A percentile compares a stretch with the other conserved stretches of the same genome.
Conservation (phyloP, 2,113 vertebrate species). For the Platanista minor region DNA sequence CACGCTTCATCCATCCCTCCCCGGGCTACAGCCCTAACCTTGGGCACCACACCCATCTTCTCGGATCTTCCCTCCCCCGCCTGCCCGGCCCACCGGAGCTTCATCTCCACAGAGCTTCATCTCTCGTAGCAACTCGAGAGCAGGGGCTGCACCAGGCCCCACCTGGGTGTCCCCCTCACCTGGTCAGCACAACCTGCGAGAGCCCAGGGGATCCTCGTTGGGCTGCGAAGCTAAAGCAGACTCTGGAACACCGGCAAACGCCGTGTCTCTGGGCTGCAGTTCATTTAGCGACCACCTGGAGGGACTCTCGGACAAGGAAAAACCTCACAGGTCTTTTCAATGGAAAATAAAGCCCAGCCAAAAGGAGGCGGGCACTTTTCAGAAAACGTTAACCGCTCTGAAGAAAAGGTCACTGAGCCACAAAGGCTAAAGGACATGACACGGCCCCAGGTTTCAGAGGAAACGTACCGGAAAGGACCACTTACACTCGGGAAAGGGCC, state of each 20-base stretch:
- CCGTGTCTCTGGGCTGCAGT: background rate
- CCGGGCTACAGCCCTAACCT: background rate
- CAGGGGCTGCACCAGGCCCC: background rate
- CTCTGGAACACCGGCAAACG: background rate
- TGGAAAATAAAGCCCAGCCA: background rate
- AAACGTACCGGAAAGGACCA: background rate
- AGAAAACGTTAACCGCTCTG: background rate
- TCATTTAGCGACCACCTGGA: constrained; percentile 54
- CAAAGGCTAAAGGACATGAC: background rate
- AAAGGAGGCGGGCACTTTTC: background rate
- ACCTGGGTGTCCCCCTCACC: background rate
- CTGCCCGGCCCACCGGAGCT: background rate
- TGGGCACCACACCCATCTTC: background rate
- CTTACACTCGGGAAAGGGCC: background rate
- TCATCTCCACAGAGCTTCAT: background rate
- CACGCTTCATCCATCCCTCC: background rate
- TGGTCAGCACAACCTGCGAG: rapidly evolving
- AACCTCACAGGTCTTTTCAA: background rate
- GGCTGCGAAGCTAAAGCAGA: background rate
- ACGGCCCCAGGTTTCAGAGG: background rate
- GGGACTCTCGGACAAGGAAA: constrained; percentile 61
- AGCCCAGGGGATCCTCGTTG: background rate
- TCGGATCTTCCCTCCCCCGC: background rate
- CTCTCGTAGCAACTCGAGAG: background rate
- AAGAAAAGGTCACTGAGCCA: background rate